Conservation (phyloP, 2,113 vertebrate genomes). For the Girardinichthys multiradiatus region DNA sequence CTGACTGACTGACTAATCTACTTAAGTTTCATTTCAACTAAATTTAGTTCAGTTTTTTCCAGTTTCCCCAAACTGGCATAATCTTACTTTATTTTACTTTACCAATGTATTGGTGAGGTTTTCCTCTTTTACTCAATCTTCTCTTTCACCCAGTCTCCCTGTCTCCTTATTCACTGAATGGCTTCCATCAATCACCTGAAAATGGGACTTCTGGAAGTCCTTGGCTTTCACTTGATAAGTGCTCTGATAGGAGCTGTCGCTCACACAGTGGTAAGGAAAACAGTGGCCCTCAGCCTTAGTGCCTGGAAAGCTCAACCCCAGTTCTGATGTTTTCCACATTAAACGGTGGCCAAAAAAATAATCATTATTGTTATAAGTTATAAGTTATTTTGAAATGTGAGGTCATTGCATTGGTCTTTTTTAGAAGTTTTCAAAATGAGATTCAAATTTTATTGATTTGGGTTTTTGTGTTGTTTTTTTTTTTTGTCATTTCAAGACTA, state of each 20-base stretch:
- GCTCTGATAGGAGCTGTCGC: slow-evolving; percentile 64
- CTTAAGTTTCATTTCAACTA: not conserved
- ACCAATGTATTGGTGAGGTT: not conserved
- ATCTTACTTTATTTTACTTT: not conserved
- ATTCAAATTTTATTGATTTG: too few species aligned
- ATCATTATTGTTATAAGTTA: too few species aligned
- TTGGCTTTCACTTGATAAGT: slow-evolving; percentile 71
- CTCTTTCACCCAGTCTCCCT: slow-evolving; percentile 26
- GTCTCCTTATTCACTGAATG: slow-evolving; percentile 47
- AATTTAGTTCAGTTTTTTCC: not conserved
- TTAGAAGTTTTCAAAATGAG: too few species aligned
- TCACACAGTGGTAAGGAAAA: slow-evolving; percentile 51
- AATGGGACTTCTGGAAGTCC: slow-evolving; percentile 66
- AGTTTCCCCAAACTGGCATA: not conserved
- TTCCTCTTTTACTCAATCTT: slow-evolving; percentile 19
- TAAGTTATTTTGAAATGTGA: too few species aligned
- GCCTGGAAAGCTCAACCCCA: slow-evolving; percentile 14
- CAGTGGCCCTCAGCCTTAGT: slow-evolving; percentile 30
- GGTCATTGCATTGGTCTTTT: too few species aligned
- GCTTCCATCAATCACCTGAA: slow-evolving; percentile 69
- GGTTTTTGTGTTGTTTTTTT: too few species aligned
- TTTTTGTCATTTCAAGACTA: too few species aligned
- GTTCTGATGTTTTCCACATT: slow-evolving; percentile 2
- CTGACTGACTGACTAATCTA: too few species aligned
- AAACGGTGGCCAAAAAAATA: not conserved